Evolutionary conservation across 2,888 invertebrate genomes (phyloP).

Genomic region (Rhaphigaster nebulosa): DNA sequence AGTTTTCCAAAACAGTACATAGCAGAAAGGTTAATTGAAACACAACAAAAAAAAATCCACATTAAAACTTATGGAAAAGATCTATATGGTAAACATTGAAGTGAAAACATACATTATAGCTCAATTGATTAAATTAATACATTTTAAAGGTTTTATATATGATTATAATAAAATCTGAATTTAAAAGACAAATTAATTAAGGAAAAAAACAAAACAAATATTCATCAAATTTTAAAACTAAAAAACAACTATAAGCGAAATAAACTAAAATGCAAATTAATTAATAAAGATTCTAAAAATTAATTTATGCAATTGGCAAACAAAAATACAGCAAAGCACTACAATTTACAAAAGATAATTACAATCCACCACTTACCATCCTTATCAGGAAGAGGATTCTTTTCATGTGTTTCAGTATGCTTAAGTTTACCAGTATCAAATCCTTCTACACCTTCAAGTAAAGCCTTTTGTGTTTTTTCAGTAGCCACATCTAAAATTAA

Average conservation of each 20-base stretch:
- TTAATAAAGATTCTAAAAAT: neutral
- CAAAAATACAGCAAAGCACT: neutral
- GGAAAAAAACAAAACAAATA: neutral
- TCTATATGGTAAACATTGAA: neutral
- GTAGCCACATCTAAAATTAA: constrained; percentile 81
- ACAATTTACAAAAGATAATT: constrained; percentile 4
- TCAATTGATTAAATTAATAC: neutral
- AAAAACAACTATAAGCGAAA: neutral
- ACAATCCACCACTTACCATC: constrained; percentile 79
- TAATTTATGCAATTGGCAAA: neutral
- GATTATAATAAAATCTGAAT: neutral
- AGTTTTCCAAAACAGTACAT: neutral
- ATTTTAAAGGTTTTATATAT: neutral
- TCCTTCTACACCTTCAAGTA: constrained; percentile 87
- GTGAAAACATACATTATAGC: neutral
- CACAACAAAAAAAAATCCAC: neutral
- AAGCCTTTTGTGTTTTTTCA: constrained; percentile 85
- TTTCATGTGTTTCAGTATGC: constrained; percentile 92
- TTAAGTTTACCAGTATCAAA: constrained; percentile 88
- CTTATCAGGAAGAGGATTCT: constrained; percentile 93
- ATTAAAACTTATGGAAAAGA: neutral
- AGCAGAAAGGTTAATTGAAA: neutral
- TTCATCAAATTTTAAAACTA: neutral
- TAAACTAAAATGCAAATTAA: too few relatives aligned
- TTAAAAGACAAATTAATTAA: neutral